Evolutionary conservation across 2,113 vertebrate species (phyloP).

Genomic region (Murina feae): DNA sequence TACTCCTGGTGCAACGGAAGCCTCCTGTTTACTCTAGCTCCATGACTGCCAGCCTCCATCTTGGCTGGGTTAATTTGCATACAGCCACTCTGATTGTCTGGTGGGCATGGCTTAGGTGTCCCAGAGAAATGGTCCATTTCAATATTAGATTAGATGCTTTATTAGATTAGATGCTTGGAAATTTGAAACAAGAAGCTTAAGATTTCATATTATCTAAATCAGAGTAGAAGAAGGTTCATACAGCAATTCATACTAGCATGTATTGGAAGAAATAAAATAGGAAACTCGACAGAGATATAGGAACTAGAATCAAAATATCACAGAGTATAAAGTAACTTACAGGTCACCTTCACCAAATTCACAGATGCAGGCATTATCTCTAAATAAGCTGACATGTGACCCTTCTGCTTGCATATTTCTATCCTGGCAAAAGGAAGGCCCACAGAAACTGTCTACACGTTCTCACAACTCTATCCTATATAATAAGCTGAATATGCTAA

Average conservation of each 20-base stretch:
- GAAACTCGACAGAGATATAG: neutral
- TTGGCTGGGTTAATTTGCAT: too few species aligned
- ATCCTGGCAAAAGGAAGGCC: neutral
- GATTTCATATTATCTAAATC: neutral
- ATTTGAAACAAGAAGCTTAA: neutral
- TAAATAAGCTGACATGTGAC: neutral
- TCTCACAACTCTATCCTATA: neutral
- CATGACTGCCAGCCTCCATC: too few species aligned
- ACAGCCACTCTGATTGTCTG: too few species aligned
- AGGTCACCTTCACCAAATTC: neutral
- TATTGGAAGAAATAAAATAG: neutral
- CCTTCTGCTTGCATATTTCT: neutral
- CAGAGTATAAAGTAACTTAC: neutral
- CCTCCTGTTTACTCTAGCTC: too few species aligned
- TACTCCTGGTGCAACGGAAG: too few species aligned
- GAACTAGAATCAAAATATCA: neutral
- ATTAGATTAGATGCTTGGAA: neutral
- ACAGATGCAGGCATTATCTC: neutral
- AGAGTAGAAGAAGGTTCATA: neutral
- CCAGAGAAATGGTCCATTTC: too few species aligned
- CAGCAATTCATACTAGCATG: neutral
- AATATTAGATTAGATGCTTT: too few species aligned
- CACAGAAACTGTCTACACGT: neutral
- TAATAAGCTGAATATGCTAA: too few species aligned
- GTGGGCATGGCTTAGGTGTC: too few species aligned